Evolutionary conservation across 2,888 invertebrate species (phyloP).

Genomic region (Ichneumoninae sp.): DNA sequence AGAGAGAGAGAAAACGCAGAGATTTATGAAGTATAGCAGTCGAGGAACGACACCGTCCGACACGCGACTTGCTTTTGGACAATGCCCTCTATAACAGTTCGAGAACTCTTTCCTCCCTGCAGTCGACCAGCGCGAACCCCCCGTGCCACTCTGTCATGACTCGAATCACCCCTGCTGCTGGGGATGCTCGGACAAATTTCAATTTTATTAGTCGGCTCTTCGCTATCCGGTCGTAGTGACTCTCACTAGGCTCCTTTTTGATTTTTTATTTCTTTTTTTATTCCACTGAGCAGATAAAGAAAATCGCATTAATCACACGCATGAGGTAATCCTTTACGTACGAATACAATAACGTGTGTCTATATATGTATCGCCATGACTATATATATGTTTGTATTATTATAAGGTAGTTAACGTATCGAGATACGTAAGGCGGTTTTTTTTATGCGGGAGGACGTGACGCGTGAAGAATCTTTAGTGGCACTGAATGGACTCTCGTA

Average conservation of each 20-base stretch:
- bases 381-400: slow-evolving; percentile 8
- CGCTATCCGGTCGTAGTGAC: slow-evolving; percentile 23
- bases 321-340: neutral
- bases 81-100: slow-evolving; percentile 72
- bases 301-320: slow-evolving; percentile 12
- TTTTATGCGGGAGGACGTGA: slow-evolving; percentile 65
- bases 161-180: slow-evolving; percentile 45
- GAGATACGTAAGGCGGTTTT: slow-evolving; percentile 2
- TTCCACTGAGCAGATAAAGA: neutral
- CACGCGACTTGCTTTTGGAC: slow-evolving; percentile 81
- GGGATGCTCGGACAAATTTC: slow-evolving; percentile 71
- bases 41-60: slow-evolving; percentile 73
- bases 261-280: neutral
- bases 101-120: slow-evolving; percentile 47
- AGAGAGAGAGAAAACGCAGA: slow-evolving; percentile 33
- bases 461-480: slow-evolving; percentile 43
- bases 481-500: slow-evolving; percentile 37
- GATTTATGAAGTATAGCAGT: slow-evolving; percentile 78
- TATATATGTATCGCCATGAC: neutral
- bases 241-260: neutral
- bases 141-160: slow-evolving; percentile 42
- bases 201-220: slow-evolving; percentile 72
- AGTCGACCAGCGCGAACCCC: neutral
- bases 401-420: slow-evolving; percentile 15
- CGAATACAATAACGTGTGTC: neutral